Evolutionary conservation across 2,888 invertebrate species (phyloP), one percentile per base, ranked within the genome.

Genomic region (Drosophila falleni): DNA sequence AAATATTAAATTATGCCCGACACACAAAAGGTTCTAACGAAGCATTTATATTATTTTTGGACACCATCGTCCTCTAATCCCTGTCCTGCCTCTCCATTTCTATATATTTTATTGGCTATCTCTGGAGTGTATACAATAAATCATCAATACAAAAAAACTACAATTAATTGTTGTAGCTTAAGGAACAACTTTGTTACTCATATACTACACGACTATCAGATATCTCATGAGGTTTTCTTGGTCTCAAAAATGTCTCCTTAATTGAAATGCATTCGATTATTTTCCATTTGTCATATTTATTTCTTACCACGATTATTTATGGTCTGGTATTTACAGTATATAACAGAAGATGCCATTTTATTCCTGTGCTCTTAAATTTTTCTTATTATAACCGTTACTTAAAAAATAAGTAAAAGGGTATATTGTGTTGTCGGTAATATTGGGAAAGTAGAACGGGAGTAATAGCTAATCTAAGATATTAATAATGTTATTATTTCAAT

Each of bases 11-110:
- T 86, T 89, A 86, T 78, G 75, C 50, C 41, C 31, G 49, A 44
- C 72, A 66, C 71, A 86, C 89, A 89, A 89, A 80, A 78, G 86
- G 61, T 74, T 80, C 78, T 86, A 86, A 86, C 89, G 86, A 86
- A 86, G 73, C 89, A 89, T 87, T 87, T 86, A 80, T 87, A 73
- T 68, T 68, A 51, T 78, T 81, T 71, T 75, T 59, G 15, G 47
- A 0, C 41, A 31, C 2, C n/a, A 51, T 39, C 13, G 23, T 23
- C 23, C 23, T 13, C 26, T 2, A 35, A 13, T 41, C 31, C 19
- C 26, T 53, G 10, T 26, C 5, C 26, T 4, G 2, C 2, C 3
- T 23, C 23, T 23, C 23, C 31, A 0, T 51, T 50, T 47, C 39
- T 53, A 26, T 47, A 15, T 44, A 44, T 56, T 68, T 64, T 61